Base-by-base conservation (phyloP, 2,113 vertebrate species). In the Urocolius indicus region DNA sequence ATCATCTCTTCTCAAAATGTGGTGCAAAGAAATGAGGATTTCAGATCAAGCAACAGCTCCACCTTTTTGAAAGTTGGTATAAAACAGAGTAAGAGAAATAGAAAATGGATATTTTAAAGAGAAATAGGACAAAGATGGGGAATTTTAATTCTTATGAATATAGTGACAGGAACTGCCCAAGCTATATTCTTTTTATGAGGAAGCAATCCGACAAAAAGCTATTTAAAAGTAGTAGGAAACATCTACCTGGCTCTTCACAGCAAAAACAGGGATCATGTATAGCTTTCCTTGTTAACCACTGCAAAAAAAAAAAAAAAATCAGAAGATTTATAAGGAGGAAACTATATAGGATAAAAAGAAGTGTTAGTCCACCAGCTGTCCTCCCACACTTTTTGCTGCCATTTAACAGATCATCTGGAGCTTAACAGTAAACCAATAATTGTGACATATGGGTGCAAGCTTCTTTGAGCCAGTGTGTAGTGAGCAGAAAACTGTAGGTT, bases 391-490 rank as follows among this genome's bases (percentile, higher is more conserved):
- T 66, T 52, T 87, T 87, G 13, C 55, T 67, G 49, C 84, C 69
- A 76, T 94, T 97, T 91, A 68, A 83, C 91, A 84, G 81, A 80
- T 94, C 67, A 30, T 69, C 67, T 93, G 93, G 72, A 87, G 74
- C 68, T 94, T 83, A 84, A 86, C 75, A 89, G 77, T 49, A 93
- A 94, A 91, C 92, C 54, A 75, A 73, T 93, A 84, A 68, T 93
- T 62, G 80, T 95, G 94, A 92, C 94, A 92, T 94, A 95, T 84
- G 86, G 95, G 69, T 90, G 59, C 84, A 93, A 88, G 87, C 16
- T 80, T 94, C 73, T 89, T 83, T 89, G 91, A 96, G 75, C 62
- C n/a, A 46, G 27, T 73, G 57, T 69, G 75, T 59, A 68, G 10
- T 51, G 34, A 87, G 51, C 62, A 66, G 69, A 92, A 92, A 89